Percentiles rank a stretch among this genome's conserved stretches.
Conservation (phyloP, 2,113 vertebrate species). For the Syrrhaptes paradoxus region DNA sequence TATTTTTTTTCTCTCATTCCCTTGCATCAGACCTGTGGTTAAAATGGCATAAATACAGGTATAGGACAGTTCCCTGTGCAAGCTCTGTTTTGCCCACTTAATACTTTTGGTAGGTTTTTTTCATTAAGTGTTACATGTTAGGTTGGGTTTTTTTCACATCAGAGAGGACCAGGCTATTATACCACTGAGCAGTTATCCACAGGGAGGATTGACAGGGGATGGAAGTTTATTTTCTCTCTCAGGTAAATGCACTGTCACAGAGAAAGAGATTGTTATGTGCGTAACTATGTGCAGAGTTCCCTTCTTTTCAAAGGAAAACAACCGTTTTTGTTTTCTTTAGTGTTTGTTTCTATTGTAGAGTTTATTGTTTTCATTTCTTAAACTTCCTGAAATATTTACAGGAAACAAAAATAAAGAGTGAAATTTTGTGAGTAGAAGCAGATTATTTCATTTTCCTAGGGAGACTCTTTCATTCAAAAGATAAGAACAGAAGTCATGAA, state of each 20-base stretch:
- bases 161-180: background rate
- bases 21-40: background rate
- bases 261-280: background rate
- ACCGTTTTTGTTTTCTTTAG: rapidly evolving
- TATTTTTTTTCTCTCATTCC: background rate
- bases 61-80: background rate
- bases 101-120: background rate
- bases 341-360: background rate
- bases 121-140: background rate
- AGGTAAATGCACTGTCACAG: background rate
- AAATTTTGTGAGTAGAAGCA: background rate
- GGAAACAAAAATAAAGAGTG: background rate
- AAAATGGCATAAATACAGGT: background rate
- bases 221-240: background rate
- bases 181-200: background rate
- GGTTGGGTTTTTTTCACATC: background rate
- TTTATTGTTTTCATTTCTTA: conserved; percentile 3
- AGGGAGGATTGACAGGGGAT: background rate
- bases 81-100: background rate
- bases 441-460: background rate
- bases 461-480: background rate
- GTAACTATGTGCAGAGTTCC: background rate
- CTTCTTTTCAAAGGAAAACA: background rate
- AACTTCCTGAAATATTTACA: conserved; percentile 3
- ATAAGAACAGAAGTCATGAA: background rate